A percentile compares a stretch with the other conserved stretches of the same genome.
Evolutionary conservation across 2,888 invertebrate genomes (phyloP).

Genomic region (Formica aserva): DNA sequence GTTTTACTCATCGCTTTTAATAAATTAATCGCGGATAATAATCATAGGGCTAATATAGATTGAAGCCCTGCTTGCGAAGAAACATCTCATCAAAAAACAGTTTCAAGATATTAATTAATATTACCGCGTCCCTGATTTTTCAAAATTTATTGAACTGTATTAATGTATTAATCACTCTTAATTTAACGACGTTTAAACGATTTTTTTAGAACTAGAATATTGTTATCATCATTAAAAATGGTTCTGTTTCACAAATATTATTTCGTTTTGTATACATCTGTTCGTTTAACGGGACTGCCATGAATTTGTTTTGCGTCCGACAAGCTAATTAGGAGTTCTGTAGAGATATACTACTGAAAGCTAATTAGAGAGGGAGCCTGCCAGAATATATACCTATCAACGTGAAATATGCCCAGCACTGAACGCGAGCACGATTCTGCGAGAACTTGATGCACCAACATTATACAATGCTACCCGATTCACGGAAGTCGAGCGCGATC

Average conservation of each 20-base stretch:
- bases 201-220: not conserved
- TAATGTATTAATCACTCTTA: slow-evolving; percentile 7
- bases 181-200: slow-evolving; percentile 3
- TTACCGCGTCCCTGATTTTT: slow-evolving; percentile 7
- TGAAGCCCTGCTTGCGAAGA: slow-evolving; percentile 42
- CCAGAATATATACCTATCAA: slow-evolving; percentile 39
- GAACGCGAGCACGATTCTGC: slow-evolving; percentile 12
- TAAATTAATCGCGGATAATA: slow-evolving; percentile 72
- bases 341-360: slow-evolving; percentile 33
- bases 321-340: slow-evolving; percentile 36
- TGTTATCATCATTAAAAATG: not conserved
- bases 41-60: slow-evolving; percentile 67
- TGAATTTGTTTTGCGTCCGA: slow-evolving; percentile 40
- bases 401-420: slow-evolving; percentile 25
- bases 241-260: slow-evolving; percentile 28
- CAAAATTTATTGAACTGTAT: not conserved
- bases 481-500: slow-evolving; percentile 65
- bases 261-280: slow-evolving; percentile 18
- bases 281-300: slow-evolving; percentile 25
- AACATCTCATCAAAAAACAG: slow-evolving; percentile 13
- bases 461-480: slow-evolving; percentile 27
- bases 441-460: slow-evolving; percentile 24
- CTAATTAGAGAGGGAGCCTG: slow-evolving; percentile 32
- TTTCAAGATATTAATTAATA: slow-evolving; percentile 11
- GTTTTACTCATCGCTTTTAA: slow-evolving; percentile 68